These are phyloP conservation scores for Leptothorax acervorum DNA, from an alignment of 2,888 invertebrate genomes.

Conservation along the genomic window DNA sequence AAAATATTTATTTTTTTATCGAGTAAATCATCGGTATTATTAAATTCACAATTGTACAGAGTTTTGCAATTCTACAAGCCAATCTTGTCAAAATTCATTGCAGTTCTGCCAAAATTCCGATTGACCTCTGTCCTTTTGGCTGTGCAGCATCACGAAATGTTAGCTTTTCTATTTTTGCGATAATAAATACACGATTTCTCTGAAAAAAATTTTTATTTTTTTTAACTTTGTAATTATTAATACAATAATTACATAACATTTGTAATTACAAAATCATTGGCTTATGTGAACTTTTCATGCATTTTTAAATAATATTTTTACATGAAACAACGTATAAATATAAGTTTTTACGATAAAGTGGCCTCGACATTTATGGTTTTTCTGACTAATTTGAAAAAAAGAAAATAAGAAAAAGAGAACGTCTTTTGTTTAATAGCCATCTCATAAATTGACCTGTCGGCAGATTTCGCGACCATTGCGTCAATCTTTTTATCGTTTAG, in stretches of 20 bases:
- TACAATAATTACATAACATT: too few relatives aligned
- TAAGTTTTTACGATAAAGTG: neutral
- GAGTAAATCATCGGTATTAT: neutral
- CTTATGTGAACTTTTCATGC: neutral
- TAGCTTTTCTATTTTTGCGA: neutral
- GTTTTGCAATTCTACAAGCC: conserved; percentile 3
- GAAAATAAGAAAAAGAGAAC: neutral
- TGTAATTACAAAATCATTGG: neutral
- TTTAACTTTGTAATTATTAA: neutral
- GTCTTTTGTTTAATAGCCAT: neutral
- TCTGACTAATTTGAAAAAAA: neutral
- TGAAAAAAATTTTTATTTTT: neutral
- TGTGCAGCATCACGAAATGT: neutral
- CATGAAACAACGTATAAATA: neutral
- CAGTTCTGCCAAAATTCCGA: neutral
- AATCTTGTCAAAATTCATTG: neutral
- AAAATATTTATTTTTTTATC: conserved; percentile 1
- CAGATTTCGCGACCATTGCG: neutral
- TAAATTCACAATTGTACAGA: neutral
- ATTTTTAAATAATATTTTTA: neutral
- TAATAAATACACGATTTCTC: neutral
- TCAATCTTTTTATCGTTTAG: neutral
- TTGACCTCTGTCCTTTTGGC: neutral
- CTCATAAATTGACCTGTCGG: neutral
- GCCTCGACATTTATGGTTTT: neutral